Evolutionary conservation across 92 coral and sea anemone species (phyloP).

Genomic region (Chrysogorgia sp.): DNA sequence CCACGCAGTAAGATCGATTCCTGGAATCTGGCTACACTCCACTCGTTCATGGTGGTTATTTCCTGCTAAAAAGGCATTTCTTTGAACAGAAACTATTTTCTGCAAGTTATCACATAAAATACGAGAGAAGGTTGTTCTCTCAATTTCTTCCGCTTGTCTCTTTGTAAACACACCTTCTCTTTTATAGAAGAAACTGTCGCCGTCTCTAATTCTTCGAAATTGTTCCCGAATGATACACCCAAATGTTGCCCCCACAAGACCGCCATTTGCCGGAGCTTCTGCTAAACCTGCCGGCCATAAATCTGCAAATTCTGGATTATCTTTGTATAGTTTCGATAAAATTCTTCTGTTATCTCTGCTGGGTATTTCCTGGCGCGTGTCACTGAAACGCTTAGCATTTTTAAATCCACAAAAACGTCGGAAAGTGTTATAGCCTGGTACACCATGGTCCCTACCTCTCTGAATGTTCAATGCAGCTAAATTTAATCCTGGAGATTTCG

Average conservation of each 20-base stretch:
- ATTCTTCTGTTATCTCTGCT: conserved; percentile 2
- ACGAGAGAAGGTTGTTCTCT: conserved; percentile 15
- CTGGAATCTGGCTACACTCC: conserved; percentile 21
- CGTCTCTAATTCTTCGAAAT: conserved; percentile 19
- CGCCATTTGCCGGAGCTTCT: conserved; percentile 35
- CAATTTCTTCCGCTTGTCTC: not conserved
- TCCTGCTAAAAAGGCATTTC: conserved; percentile 19
- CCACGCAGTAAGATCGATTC: conserved; percentile 24
- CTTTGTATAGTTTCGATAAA: conserved; percentile 2
- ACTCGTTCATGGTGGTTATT: not conserved
- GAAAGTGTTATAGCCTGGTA: conserved; percentile 35
- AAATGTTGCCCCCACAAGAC: conserved; percentile 29
- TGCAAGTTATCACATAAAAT: conserved; percentile 26
- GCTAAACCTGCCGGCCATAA: conserved; percentile 43
- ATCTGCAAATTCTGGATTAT: conserved; percentile 21
- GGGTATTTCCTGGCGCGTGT: conserved; percentile 5
- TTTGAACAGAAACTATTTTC: conserved; percentile 22
- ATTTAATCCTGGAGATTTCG: conserved; percentile 13
- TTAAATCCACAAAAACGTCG: conserved; percentile 35
- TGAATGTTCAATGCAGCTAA: conserved; percentile 25
- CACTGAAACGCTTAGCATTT: conserved; percentile 12
- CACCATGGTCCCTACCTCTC: conserved; percentile 22
- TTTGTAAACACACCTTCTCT: not conserved
- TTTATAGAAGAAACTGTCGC: conserved; percentile 15
- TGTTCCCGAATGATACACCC: conserved; percentile 35